phyloP scores from a whole-genome alignment of 2,888 invertebrate species.

The Acanthococcus lagerstroemiae region DNA sequence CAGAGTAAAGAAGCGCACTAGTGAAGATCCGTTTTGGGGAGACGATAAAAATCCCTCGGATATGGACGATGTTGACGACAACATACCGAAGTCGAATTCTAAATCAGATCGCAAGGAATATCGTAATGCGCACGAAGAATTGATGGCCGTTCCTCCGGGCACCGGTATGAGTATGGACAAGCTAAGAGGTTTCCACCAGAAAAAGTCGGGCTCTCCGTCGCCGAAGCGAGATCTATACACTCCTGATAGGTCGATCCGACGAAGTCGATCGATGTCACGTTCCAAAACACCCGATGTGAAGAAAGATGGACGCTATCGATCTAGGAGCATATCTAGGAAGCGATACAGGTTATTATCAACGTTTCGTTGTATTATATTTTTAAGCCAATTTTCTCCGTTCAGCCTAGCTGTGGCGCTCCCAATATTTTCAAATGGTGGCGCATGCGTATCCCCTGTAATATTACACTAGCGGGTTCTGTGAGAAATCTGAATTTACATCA shows the following conservation, averaged over 20 bases:
- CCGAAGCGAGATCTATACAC: neutral
- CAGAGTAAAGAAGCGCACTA: slow-evolving; percentile 9
- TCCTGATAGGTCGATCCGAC: neutral
- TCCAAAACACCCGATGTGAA: neutral
- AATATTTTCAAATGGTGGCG: too few relatives aligned
- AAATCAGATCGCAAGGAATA: slow-evolving; percentile 7
- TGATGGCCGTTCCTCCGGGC: neutral
- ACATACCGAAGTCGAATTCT: neutral
- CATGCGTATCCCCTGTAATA: too few relatives aligned
- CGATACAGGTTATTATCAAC: slow-evolving; percentile 27
- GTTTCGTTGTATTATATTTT: too few relatives aligned
- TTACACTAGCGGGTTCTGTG: too few relatives aligned
- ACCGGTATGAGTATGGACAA: slow-evolving; percentile 32
- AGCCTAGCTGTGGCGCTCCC: too few relatives aligned
- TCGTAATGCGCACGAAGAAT: neutral
- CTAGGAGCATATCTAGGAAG: slow-evolving; percentile 5
- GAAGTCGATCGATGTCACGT: slow-evolving; percentile 2
- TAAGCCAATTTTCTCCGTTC: too few relatives aligned
- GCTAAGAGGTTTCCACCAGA: slow-evolving; percentile 35
- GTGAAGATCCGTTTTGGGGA: slow-evolving; percentile 11
- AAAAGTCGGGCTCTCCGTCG: slow-evolving; percentile 12
- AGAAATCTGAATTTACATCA: too few relatives aligned
- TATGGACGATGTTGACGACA: neutral
- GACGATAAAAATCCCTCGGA: neutral
- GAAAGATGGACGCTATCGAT: neutral